Evolutionary conservation across 2,113 vertebrate species (phyloP).

Genomic region (Motacilla alba): DNA sequence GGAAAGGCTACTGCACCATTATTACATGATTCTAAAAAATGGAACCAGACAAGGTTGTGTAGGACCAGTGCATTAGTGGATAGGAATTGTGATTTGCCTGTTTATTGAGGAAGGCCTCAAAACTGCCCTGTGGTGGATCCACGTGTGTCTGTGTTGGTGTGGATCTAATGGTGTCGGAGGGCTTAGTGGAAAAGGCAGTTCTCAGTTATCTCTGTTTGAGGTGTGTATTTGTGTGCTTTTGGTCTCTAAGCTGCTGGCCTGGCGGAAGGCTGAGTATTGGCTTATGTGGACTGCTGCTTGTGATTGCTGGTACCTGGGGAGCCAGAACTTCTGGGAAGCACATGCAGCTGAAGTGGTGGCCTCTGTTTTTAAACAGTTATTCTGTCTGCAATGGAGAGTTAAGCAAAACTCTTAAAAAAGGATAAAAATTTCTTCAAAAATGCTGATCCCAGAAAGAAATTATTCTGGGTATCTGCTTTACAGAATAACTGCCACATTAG

Average conservation of each 20-base stretch:
- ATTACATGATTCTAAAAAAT: not conserved
- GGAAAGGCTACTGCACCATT: not conserved
- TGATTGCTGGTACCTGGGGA: not conserved
- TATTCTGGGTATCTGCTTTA: not conserved
- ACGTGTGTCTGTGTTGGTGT: not conserved
- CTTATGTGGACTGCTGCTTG: accelerated
- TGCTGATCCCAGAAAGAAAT: not conserved
- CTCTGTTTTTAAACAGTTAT: not conserved
- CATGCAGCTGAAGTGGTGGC: not conserved
- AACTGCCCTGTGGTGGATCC: not conserved
- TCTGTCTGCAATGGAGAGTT: not conserved
- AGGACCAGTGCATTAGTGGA: not conserved
- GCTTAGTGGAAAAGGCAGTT: not conserved
- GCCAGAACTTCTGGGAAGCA: not conserved
- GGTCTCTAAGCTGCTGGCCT: not conserved
- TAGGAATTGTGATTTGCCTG: not conserved
- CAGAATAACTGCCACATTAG: not conserved
- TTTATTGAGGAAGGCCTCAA: not conserved
- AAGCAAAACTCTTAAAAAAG: not conserved
- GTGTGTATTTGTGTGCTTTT: not conserved
- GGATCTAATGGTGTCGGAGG: not conserved
- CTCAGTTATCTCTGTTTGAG: not conserved
- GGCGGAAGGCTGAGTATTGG: not conserved
- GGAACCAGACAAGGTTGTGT: not conserved
- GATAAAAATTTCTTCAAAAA: not conserved